A percentile compares a stretch with the other conserved stretches of the same genome.
Evolutionary conservation across 2,888 invertebrate genomes (phyloP).

Genomic region (Danaus chrysippus): DNA sequence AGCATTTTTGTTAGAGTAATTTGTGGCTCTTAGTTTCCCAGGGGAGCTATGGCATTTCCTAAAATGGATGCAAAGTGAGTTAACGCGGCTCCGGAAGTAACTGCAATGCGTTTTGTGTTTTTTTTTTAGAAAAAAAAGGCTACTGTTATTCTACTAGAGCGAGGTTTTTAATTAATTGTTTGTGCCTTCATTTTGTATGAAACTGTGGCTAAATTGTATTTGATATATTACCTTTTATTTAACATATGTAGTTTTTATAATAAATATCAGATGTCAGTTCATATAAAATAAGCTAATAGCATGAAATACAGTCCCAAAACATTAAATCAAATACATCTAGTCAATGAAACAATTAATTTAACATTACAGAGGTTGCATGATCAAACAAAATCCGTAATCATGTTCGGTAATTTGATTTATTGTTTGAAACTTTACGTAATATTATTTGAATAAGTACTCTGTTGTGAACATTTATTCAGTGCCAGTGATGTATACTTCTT

Average conservation of each 20-base stretch:
- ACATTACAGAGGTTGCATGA: no score
- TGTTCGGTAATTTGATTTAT: not conserved
- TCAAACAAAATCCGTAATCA: not conserved
- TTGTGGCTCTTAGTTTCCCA: slow-evolving; percentile 24
- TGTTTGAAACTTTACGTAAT: not conserved
- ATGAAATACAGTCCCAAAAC: no score
- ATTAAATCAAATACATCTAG: no score
- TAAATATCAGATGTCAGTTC: no score
- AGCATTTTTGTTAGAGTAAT: slow-evolving; percentile 21
- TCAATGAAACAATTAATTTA: no score
- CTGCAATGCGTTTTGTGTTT: slow-evolving; percentile 23
- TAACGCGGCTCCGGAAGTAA: slow-evolving; percentile 19
- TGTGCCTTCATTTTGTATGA: not conserved
- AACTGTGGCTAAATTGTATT: no score
- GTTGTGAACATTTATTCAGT: not conserved
- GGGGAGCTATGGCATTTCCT: slow-evolving; percentile 24
- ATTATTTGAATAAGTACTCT: not conserved
- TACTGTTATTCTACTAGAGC: not conserved
- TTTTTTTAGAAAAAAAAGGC: slow-evolving; percentile 5
- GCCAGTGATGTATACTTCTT: slow-evolving; percentile 19
- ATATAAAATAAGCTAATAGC: no score
- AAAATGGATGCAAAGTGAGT: slow-evolving; percentile 27
- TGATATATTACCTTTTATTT: no score
- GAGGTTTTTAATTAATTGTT: not conserved
- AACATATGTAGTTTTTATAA: no score